Conservation (phyloP, 2,888 invertebrate species). For the Protonemura montana region DNA sequence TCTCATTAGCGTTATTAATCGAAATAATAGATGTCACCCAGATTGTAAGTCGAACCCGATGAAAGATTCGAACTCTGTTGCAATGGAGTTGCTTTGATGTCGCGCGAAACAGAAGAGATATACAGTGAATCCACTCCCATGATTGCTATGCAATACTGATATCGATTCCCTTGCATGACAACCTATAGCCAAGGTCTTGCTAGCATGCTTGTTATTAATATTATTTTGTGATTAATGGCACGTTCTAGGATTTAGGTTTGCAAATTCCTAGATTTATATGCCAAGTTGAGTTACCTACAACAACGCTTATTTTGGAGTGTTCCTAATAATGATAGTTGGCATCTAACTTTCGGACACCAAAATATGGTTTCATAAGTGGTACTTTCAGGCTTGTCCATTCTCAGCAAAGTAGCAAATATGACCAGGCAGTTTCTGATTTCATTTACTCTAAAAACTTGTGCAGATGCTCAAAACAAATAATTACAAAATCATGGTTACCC, state of each 20-base stretch:
- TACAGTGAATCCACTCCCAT: background rate
- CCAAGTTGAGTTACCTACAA: background rate
- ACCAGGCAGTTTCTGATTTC: too few relatives aligned
- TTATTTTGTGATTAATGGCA: background rate
- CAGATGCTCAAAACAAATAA: too few relatives aligned
- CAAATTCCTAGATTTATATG: background rate
- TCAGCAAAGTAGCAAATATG: too few relatives aligned
- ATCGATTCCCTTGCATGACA: background rate
- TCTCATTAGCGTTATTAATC: background rate
- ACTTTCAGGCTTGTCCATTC: too few relatives aligned
- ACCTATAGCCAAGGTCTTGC: background rate
- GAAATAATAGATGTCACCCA: background rate
- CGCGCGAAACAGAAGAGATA: background rate
- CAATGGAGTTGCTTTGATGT: background rate
- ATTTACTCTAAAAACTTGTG: too few relatives aligned
- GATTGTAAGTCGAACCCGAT: background rate
- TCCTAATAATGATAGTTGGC: too few relatives aligned
- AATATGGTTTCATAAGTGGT: too few relatives aligned
- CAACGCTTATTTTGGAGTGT: background rate
- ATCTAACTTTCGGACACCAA: too few relatives aligned
- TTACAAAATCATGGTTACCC: too few relatives aligned
- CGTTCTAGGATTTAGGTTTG: background rate
- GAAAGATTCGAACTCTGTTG: background rate
- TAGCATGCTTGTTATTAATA: background rate
- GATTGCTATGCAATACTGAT: background rate